These are phyloP conservation scores for Oreochromis niloticus DNA, from an alignment of 2,113 vertebrate genomes.

Conservation along the genomic window DNA sequence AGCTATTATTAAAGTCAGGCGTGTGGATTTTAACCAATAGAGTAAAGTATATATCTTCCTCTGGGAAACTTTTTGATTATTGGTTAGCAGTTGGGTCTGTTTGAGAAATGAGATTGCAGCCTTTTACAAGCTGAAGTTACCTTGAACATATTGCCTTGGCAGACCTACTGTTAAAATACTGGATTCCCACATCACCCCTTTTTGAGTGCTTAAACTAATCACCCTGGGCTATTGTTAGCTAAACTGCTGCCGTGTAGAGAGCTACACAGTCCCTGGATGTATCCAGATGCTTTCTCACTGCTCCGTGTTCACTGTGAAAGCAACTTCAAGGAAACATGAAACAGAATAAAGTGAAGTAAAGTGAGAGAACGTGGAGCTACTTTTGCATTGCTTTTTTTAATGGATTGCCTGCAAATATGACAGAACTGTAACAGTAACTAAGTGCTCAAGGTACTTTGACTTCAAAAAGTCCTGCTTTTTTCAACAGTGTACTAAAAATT, in stretches of 20 bases:
- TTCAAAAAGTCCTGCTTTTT: neutral
- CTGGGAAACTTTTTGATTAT: neutral
- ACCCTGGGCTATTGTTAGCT: slow-evolving; percentile 38
- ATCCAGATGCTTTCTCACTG: slow-evolving; percentile 1
- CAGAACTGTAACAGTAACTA: neutral
- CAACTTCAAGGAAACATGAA: slow-evolving; percentile 5
- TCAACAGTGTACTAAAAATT: neutral
- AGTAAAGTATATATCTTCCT: neutral
- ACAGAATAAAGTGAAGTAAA: neutral
- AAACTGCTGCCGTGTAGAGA: neutral
- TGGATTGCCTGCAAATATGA: neutral
- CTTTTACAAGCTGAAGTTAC: neutral
- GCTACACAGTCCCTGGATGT: neutral
- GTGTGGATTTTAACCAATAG: neutral
- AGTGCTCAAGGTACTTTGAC: neutral
- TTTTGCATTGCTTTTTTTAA: neutral
- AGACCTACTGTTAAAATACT: slow-evolving; percentile 10
- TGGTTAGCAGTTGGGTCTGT: neutral
- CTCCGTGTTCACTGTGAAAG: neutral
- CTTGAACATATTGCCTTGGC: neutral
- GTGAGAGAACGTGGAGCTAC: neutral
- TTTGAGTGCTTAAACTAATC: slow-evolving; percentile 18
- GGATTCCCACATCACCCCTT: neutral
- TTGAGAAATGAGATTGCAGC: neutral
- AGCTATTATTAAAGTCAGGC: neutral